These are phyloP conservation scores for Tonatia bakeri DNA, from an alignment of 2,113 vertebrate genomes.

Conservation along the genomic window DNA sequence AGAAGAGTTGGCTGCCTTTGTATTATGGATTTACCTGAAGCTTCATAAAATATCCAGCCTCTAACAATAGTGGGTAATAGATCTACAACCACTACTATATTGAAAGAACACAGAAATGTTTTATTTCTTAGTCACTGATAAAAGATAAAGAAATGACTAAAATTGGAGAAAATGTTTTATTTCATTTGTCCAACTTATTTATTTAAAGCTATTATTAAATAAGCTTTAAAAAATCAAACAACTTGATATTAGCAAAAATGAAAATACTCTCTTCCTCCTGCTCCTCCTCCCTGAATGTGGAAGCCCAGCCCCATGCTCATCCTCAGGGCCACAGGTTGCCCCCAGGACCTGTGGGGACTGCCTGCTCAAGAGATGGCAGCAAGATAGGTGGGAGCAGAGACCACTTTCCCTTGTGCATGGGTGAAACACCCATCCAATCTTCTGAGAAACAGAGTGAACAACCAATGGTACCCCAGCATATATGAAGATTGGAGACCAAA, in stretches of 20 bases:
- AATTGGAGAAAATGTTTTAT: not conserved
- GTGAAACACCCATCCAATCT: too few species aligned
- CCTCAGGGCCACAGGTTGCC: too few species aligned
- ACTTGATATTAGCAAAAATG: not conserved
- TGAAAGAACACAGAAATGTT: not conserved
- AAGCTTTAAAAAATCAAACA: not conserved
- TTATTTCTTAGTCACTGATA: not conserved
- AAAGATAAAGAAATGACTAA: not conserved
- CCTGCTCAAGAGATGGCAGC: too few species aligned
- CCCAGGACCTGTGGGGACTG: too few species aligned
- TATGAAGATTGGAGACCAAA: too few species aligned
- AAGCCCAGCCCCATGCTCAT: too few species aligned
- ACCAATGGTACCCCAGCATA: too few species aligned
- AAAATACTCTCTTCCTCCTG: not conserved
- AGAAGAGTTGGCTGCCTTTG: not conserved
- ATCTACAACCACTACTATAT: not conserved
- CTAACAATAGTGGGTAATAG: not conserved
- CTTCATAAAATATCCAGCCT: not conserved
- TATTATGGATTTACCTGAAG: not conserved
- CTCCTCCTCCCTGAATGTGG: too few species aligned
- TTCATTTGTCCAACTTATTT: not conserved
- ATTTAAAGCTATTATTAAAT: not conserved
- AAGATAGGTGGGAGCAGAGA: too few species aligned
- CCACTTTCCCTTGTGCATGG: too few species aligned
- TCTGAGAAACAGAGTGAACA: too few species aligned